Evolutionary conservation across 2,888 invertebrate species (phyloP).

Genomic region (Acanthopleura granulata): DNA sequence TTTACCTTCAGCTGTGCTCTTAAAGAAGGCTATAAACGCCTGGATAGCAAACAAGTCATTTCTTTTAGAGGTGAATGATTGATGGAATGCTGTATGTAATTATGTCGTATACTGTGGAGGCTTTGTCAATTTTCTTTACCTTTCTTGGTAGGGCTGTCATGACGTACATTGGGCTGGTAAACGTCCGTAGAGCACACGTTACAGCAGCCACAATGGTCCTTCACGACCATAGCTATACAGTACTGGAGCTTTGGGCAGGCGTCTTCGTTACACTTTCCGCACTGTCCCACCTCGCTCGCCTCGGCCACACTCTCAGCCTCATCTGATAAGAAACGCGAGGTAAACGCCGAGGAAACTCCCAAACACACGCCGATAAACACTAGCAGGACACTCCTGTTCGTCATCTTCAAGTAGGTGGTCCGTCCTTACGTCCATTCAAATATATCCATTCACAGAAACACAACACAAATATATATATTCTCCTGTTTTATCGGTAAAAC

Average conservation of each 20-base stretch:
- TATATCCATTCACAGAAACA: no score
- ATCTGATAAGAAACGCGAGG: not conserved
- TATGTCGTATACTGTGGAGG: no score
- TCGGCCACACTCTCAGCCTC: not conserved
- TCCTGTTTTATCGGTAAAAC: no score
- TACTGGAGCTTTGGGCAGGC: constrained; percentile 50
- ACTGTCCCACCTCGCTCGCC: not conserved
- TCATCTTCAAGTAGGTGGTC: no score
- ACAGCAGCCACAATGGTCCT: constrained; percentile 58
- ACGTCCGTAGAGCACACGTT: constrained; percentile 50
- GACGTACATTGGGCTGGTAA: constrained; percentile 43
- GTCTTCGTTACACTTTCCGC: constrained; percentile 36
- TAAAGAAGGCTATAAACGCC: no score
- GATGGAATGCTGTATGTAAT: no score
- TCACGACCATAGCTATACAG: constrained; percentile 51
- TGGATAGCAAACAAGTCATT: no score
- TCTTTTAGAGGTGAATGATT: no score
- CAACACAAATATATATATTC: no score
- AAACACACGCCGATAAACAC: not conserved
- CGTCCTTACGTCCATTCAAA: no score
- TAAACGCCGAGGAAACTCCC: not conserved
- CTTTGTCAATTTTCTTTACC: not conserved
- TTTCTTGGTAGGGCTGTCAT: not conserved
- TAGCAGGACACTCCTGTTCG: not conserved
- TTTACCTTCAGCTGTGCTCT: no score